Evolutionary conservation across 2,888 invertebrate genomes (phyloP), one percentile per base, ranked within the genome.

Genomic region (Dicranocentrus wangi): DNA sequence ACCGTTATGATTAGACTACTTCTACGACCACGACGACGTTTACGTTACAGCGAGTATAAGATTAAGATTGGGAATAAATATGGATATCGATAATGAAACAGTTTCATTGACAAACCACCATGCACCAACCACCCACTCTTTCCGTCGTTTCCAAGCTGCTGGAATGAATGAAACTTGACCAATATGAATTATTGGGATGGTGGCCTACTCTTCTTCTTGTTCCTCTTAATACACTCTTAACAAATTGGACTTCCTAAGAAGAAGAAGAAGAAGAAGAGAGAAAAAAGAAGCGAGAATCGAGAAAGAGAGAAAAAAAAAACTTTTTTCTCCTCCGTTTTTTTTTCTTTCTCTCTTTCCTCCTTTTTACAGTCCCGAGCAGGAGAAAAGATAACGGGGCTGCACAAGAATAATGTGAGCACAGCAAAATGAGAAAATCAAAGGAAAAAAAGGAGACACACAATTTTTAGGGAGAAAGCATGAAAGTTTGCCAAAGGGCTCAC

Each of bases 401-500:
- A 32, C 61, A 61, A 61, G 32, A 61, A 61, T 32, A 61, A 61
- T 28, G 61, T 32, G 10, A 32, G 19, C 28, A 28, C 28, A 61
- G 32, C 27, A n/a, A 61, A 32, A 5, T 2, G 28, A 61, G 28
- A 32, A 32, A 32, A 25, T 55, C 23, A 61, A 61, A 32, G 23
- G 21, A 61, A 19, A 61, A 32, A n/a, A 28, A 28, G 32, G 5
- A 61, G 32, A 32, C 8, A 19, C 10, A 32, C 25, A 61, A 17
- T 51, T n/a, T 23, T 43, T 65, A 21, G 27, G 27, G 32, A 47
- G 23, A 71, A 53, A 42, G 25, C 19, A 69, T 28, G 28, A 66
- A 55, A 60, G 79, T 60, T 60, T 80, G 80, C 80, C 80, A 80
- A 80, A 80, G 80, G 80, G 69, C 63, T 73, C 69, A 53, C 73